Base-by-base conservation (phyloP, 1,140 invertebrate genomes). In the Drosophila eugracilis region DNA sequence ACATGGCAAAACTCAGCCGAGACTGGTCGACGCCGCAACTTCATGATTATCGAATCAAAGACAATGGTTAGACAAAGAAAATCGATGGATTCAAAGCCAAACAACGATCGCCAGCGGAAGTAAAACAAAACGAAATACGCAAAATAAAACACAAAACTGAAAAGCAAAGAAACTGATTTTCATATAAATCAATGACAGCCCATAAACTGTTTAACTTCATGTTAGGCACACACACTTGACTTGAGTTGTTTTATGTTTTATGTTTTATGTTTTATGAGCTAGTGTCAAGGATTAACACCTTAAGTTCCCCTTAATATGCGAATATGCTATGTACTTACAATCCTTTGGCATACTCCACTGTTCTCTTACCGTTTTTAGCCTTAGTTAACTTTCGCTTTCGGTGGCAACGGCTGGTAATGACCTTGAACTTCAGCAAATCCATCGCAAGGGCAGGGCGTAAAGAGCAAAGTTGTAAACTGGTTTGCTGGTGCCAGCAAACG, bases 1-100 rank as follows among this genome's bases (percentile, higher is more conserved):
- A 58, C 50, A 71, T 58, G 37, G 34, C 26, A 34, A n/a, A n/a
- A 15, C 45, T 14, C 28, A 32, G 32, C 24, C 66, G 63, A 71
- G 67, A 71, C 67, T 71, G 26, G 52, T 30, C 15, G 70, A 32
- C 70, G 70, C 70, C 70, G 70, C 36, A 66, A 67, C 63, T 67
- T 66, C 59, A 66, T 67, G 19, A 66, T 67, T 42, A 67, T 52
- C 60, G 45, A 67, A 52, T 66, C 63, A 52, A 41, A 67, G 63
- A 52, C 24, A 45, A 49, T 59, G 66, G 36, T 45, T 4, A 59
- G 30, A 71, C 69, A 72, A 72, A 72, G 47, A 52, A 72, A 72
- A 59, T 49, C 69, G 37, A 24, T 10, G 41, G 28, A 63, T 55
- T 39, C 50, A 63, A 63, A 63, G 59, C 21, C 55, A 50, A 36